Percentiles rank a stretch among this genome's conserved stretches.
phyloP scores from a whole-genome alignment of 2,113 vertebrate genomes.

The Zonotrichia leucophrys region DNA sequence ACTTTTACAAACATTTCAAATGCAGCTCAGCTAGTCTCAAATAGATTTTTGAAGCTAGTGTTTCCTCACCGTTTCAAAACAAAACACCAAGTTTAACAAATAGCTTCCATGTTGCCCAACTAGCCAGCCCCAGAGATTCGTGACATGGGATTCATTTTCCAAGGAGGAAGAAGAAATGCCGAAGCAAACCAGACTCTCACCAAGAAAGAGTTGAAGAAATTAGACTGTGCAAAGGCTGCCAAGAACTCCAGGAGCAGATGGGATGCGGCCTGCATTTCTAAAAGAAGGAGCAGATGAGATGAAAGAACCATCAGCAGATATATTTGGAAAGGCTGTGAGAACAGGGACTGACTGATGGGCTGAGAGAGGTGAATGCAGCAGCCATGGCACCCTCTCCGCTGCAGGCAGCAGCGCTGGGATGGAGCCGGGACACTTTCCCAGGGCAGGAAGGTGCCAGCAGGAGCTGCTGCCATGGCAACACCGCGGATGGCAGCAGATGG shows the following conservation, averaged over 20 bases:
- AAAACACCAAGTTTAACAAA: neutral
- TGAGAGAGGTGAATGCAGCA: neutral
- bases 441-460: neutral
- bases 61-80: neutral
- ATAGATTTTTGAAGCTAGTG: neutral
- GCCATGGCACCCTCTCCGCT: neutral
- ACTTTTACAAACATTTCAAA: neutral
- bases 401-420: neutral
- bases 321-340: neutral
- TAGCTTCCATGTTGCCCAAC: neutral
- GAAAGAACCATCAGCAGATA: neutral
- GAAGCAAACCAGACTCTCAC: neutral
- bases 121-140: neutral
- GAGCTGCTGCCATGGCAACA: constrained; percentile 20
- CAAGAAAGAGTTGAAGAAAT: neutral
- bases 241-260: constrained; percentile 33
- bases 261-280: neutral
- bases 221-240: neutral
- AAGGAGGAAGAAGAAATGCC: neutral
- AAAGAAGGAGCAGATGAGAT: constrained; percentile 13
- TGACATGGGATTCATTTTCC: neutral
- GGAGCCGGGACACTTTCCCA: neutral
- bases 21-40: neutral
- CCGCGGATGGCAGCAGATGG: neutral
- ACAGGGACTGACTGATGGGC: neutral